Conservation (phyloP, 2,888 invertebrate genomes). For the Halictus ligatus region DNA sequence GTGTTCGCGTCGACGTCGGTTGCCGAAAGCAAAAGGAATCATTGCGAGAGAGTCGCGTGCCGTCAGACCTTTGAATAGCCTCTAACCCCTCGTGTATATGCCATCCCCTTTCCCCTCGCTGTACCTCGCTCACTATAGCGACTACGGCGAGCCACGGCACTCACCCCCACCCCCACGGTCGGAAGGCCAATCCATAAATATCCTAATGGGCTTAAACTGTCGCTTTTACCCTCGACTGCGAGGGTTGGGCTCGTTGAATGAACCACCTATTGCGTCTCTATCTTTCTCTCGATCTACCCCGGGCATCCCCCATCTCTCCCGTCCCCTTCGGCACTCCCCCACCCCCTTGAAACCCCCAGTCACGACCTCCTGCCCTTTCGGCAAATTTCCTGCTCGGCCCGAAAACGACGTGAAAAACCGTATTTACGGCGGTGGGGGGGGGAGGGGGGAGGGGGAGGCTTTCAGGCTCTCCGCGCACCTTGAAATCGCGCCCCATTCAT, state of each 20-base stretch:
- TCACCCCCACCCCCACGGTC: slow-evolving; percentile 26
- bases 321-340: background rate
- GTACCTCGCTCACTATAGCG: background rate
- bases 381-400: slow-evolving; percentile 56
- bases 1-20: slow-evolving; percentile 61
- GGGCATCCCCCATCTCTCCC: background rate
- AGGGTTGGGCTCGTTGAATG: slow-evolving; percentile 64
- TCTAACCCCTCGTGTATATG: slow-evolving; percentile 52
- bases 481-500: slow-evolving; percentile 70
- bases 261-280: slow-evolving; percentile 57
- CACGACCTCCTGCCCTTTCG: slow-evolving; percentile 30
- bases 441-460: too few species aligned
- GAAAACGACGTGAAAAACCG: slow-evolving; percentile 63
- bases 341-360: background rate
- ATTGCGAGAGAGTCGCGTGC: slow-evolving; percentile 75
- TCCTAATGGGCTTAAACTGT: slow-evolving; percentile 81
- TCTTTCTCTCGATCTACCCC: slow-evolving; percentile 43
- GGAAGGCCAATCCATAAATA: slow-evolving; percentile 80
- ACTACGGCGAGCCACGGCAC: background rate
- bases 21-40: slow-evolving; percentile 41
- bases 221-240: slow-evolving; percentile 74
- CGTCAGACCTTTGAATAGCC: slow-evolving; percentile 68
- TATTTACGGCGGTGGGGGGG: too few species aligned
- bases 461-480: slow-evolving; percentile 63
- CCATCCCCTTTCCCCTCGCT: slow-evolving; percentile 43